Evolutionary conservation across 1,140 invertebrate genomes (phyloP), one percentile per base, ranked within the genome.

Genomic region (Plectrocnemia conspersa): DNA sequence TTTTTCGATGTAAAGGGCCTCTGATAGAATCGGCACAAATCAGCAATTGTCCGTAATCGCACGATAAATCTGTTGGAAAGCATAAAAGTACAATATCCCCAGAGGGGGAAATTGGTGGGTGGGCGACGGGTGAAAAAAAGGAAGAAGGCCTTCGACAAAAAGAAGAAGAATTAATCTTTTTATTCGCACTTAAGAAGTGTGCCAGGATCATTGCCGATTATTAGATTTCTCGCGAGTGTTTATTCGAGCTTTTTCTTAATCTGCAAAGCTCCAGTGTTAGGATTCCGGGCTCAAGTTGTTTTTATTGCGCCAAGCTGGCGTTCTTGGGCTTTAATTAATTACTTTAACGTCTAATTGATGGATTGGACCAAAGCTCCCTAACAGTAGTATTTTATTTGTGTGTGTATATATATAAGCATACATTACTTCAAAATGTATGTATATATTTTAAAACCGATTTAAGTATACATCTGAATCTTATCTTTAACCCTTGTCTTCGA

Each of bases 281-380:
- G 47, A 46, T 50, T 48, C 45, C 16, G 29, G 38, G 33, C 46
- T 44, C 40, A 46, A 41, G 54, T 61, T 57, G 59, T 61, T 61
- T 61, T 57, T 61, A 61, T 61, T 61, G 54, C 49, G 42, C 58
- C 47, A 52, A 59, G 44, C 44, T 44, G 44, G 54, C 50, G 29
- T 61, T 61, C 50, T 50, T 45, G 33, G 54, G 50, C 46, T 49
- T 50, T 61, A 61, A 61, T 61, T 61, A 61, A 61, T 61, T 61
- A 61, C 59, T 56, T 48, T 57, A 57, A 46, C 41, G 55, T 54
- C 54, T 57, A 57, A 61, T 54, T 61, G 59, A 61, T 57, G 59
- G 54, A 61, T 61, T 25, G 50, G 49, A 50, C 24, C 7, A 35
- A 22, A 35, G 32, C 33, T 15, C 11, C 32, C 32, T 6, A 6